Percentiles rank a stretch among this genome's conserved stretches.
Evolutionary conservation across 2,888 invertebrate genomes (phyloP).

Genomic region (Lapara coniferarum): DNA sequence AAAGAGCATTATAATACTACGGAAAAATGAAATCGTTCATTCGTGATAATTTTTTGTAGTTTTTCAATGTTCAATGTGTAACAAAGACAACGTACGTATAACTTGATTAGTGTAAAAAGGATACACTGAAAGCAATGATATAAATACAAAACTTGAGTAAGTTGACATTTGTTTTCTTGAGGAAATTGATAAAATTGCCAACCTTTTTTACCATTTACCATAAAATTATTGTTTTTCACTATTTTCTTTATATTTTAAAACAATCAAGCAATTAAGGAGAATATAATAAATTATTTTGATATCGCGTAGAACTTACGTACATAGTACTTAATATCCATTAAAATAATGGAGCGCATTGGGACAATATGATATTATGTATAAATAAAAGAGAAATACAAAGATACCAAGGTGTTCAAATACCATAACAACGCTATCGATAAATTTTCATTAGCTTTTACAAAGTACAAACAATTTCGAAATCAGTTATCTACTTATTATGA

Average conservation of each 20-base stretch:
- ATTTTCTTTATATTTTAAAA: not conserved
- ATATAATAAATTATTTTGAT: too few relatives aligned
- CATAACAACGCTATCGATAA: conserved; percentile 9
- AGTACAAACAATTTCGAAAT: not conserved
- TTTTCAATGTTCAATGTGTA: not conserved
- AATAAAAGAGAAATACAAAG: not conserved
- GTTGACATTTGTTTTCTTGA: not conserved
- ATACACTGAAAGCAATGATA: not conserved
- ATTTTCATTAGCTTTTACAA: not conserved
- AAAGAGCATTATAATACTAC: too few relatives aligned
- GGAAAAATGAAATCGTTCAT: conserved; percentile 14
- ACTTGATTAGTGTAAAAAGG: not conserved
- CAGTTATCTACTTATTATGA: conserved; percentile 45
- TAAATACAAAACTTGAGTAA: not conserved
- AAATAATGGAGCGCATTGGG: too few relatives aligned
- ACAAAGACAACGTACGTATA: not conserved
- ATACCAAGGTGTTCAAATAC: not conserved
- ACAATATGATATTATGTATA: too few relatives aligned
- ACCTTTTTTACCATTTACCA: not conserved
- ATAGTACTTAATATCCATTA: too few relatives aligned
- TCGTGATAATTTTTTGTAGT: not conserved
- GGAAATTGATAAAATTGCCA: not conserved
- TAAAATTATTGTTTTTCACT: not conserved
- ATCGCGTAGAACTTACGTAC: too few relatives aligned
- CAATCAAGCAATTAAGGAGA: too few relatives aligned